Base-by-base conservation (phyloP, 2,797 vertebrate genomes). In the Hyperoplus immaculatus region DNA sequence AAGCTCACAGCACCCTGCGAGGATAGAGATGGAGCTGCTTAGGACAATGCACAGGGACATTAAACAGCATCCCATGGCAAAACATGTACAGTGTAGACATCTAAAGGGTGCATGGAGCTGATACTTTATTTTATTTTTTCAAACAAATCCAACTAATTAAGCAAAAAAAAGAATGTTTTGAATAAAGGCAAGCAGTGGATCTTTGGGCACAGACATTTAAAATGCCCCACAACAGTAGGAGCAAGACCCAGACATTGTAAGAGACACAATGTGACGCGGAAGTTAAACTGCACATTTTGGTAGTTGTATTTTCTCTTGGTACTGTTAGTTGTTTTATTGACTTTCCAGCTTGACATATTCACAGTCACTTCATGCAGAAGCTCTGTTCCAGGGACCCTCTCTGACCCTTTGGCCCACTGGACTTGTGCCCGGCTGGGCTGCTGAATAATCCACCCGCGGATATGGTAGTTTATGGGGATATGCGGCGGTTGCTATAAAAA, bases 1-100 rank as follows among this genome's bases (percentile, higher is more conserved):
- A 94, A 95, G 89, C 82, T 89, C 75, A 16, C 88, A 87, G 89
- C 81, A 64, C 79, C 80, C 87, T 80, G 87, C 18, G 85, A 89
- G 88, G 82, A 87, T 10, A 66, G 75, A 87, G 82, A 80, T 73
- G 83, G 73, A 87, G 78, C 82, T 29, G 53, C 80, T 83, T 72
- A 58, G 68, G 75, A 83, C 83, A 70, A 73, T 61, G 73, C 76
- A 61, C 54, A 16, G 68, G 64, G 78, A 69, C 54, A 69, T 71
- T 50, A 61, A 79, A 81, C 75, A 36, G 46, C 21, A 41, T 72
- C 61, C 47, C 10, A 12, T 9, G 16, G 77, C 45, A 63, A 14
- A n/a, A 69, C 64, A 62, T 6, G 53, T 41, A 61, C 66, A 58
- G n/a, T 36, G 29, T 21, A 47, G 53, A 58, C 53, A 66, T 58